Conservation (phyloP, 2,888 invertebrate genomes). For the Trissolcus brochymenae region DNA sequence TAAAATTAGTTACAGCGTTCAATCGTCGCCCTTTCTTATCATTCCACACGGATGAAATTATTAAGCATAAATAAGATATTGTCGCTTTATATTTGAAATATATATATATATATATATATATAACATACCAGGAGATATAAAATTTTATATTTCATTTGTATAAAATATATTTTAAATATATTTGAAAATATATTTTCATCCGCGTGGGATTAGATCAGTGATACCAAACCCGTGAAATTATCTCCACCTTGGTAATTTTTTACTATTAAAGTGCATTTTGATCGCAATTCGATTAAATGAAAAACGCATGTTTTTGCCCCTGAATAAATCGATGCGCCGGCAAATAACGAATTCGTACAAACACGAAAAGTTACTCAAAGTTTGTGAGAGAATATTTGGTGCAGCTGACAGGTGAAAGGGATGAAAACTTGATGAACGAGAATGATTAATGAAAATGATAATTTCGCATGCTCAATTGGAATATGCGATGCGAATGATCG, state of each 20-base stretch:
- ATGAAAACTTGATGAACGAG: constrained; percentile 27
- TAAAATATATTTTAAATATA: no score
- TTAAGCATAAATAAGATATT: no score
- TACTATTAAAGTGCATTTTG: constrained; percentile 4
- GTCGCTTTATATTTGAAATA: no score
- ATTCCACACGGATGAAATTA: no score
- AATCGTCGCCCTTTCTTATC: no score
- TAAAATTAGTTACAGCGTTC: no score
- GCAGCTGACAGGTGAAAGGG: constrained; percentile 6
- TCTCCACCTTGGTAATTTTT: constrained; percentile 12
- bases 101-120: no score
- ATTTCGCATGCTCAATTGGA: constrained; percentile 34
- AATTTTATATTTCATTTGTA: no score
- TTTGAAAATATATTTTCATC: no score
- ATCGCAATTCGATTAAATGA: constrained; percentile 22
- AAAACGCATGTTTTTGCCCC: constrained; percentile 5
- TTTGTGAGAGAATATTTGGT: constrained; percentile 8
- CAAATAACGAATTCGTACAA: constrained; percentile 29
- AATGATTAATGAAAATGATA: constrained; percentile 42
- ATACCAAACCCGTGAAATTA: neutral
- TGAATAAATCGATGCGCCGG: constrained; percentile 31
- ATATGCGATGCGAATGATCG: constrained; percentile 27
- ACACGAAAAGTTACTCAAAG: constrained; percentile 19
- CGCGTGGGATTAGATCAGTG: no score
- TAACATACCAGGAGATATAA: no score